Evolutionary conservation across 1,140 invertebrate genomes (phyloP), one percentile per base, ranked within the genome.

Genomic region (Drosophila novamexicana): DNA sequence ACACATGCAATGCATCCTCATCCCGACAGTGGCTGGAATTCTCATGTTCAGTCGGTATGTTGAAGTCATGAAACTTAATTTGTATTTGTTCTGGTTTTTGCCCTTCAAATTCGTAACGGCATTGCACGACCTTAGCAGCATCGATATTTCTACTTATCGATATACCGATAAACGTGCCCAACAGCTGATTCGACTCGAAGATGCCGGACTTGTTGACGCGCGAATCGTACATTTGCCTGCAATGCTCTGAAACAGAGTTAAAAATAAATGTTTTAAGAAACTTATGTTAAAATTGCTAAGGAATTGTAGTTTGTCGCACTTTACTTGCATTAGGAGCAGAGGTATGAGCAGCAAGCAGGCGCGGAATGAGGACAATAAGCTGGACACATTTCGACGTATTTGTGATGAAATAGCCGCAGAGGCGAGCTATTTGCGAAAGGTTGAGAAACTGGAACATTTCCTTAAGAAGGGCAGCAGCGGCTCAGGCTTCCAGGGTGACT

Each of bases 41-140:
- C 42, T 90, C 79, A 3, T 59, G 16, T 9, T 84, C 79, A 6
- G 91, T 84, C 6, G 91, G 91, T 40, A 92, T 79, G 36, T 90
- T 88, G 12, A 92, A 92, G 39, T 92, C 91, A 6, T 85, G 78
- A 57, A 92, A 92, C 7, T 77, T 75, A 2, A 92, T 91, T 79
- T 92, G 95, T 7, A 97, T 95, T 18, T 96, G 93, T 93, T 98
- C 96, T 68, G 96, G 96, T 29, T 96, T 96, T 69, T 95, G 93
- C 44, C 96, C 97, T 82, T 96, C 95, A 89, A 98, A 98, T 75
- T 97, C 96, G 91, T 97, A 97, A 79, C 95, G 95, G 92, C 97
- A 98, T 62, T 95, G 94, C 5, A 96, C 95, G 75, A 95, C 95
- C 12, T 64, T 68, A 1, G 44, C 6, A 10, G 44, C 14, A 29